Percentiles rank a stretch among this genome's conserved stretches.
phyloP scores from a whole-genome alignment of 2,113 vertebrate genomes.

The Carettochelys insculpta region DNA sequence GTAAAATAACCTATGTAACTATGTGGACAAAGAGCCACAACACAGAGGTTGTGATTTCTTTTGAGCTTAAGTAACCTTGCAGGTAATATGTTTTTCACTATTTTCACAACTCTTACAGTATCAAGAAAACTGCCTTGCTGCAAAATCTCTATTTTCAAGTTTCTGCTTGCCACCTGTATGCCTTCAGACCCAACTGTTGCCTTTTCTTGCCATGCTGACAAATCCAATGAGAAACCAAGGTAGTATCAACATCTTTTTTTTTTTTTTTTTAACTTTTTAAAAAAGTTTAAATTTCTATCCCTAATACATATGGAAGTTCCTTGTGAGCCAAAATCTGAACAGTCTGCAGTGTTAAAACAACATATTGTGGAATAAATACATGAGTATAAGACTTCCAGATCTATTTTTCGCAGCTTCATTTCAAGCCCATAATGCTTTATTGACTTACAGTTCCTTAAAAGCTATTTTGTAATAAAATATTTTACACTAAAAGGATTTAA shows the following conservation, averaged over 20 bases:
- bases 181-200: conserved; percentile 91
- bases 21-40: background rate
- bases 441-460: background rate
- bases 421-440: background rate
- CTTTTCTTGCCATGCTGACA: conserved; percentile 88
- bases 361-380: accelerated
- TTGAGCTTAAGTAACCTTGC: background rate
- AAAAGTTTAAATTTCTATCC: background rate
- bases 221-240: conserved; percentile 94
- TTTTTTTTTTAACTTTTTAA: background rate
- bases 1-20: background rate
- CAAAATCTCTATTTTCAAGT: conserved; percentile 88
- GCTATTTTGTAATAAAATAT: background rate
- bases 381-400: background rate
- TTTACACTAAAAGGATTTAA: background rate
- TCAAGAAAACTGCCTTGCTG: conserved; percentile 88
- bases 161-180: conserved; percentile 88
- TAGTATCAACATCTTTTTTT: conserved; percentile 48
- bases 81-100: background rate
- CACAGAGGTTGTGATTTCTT: background rate
- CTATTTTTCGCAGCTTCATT: background rate
- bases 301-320: background rate
- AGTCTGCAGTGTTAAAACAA: background rate
- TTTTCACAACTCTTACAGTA: conserved; percentile 74
- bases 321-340: background rate